Evolutionary conservation across 1,140 invertebrate genomes (phyloP).

Genomic region (Tetramorium alpestre): DNA sequence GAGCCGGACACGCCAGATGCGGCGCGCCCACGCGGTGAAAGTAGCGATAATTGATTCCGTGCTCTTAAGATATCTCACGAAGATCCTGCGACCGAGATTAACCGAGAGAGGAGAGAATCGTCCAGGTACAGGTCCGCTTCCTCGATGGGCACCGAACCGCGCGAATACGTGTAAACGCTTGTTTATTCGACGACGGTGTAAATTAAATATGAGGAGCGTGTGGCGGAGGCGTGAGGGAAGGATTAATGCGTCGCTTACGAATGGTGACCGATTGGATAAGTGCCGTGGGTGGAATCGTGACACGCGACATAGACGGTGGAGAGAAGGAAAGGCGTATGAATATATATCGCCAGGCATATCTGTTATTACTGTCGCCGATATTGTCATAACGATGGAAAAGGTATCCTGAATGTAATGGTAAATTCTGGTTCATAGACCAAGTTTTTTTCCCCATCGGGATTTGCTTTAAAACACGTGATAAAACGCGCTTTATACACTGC

Average conservation of each 20-base stretch:
- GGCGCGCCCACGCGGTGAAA: conserved; percentile 83
- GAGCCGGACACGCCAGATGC: conserved; percentile 74
- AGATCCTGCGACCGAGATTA: conserved; percentile 78
- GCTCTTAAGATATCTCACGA: conserved; percentile 79
- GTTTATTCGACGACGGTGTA: conserved; percentile 19
- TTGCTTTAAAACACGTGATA: conserved; percentile 53
- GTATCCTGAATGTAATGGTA: conserved; percentile 14
- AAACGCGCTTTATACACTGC: conserved; percentile 49
- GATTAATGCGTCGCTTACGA: conserved; percentile 9
- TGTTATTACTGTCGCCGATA: conserved; percentile 20
- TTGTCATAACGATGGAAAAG: conserved; percentile 13
- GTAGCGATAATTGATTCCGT: conserved; percentile 82
- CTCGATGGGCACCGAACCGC: conserved; percentile 56
- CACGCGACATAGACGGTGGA: background rate
- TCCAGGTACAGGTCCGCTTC: conserved; percentile 22
- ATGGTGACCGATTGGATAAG: background rate
- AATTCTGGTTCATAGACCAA: conserved; percentile 18
- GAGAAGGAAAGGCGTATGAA: background rate
- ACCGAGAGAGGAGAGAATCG: conserved; percentile 69
- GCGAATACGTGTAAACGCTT: conserved; percentile 10
- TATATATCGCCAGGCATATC: conserved; percentile 11
- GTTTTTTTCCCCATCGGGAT: conserved; percentile 46
- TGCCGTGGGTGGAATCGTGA: background rate
- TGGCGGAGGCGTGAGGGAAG: background rate
- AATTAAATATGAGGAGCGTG: conserved; percentile 38